Evolutionary conservation across 2,888 invertebrate genomes (phyloP), one percentile per base, ranked within the genome.

Genomic region (Heterodera filipjevi): DNA sequence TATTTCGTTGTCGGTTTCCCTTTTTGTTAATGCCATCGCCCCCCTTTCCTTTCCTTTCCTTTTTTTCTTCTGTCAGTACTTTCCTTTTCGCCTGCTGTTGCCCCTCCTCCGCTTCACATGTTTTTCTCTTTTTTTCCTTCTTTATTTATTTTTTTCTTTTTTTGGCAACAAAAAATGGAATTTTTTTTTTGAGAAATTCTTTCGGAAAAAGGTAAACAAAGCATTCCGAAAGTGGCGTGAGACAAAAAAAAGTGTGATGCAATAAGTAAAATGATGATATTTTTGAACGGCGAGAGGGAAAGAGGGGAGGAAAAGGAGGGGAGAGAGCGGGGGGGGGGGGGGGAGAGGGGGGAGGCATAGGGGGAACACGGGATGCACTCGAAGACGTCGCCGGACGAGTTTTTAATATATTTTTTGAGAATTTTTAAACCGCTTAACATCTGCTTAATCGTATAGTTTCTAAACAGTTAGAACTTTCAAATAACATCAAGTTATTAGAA

Each of bases 221-320:
- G 27, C 59, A 59, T 59, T 59, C 27, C n/a, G 59, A 59, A 59
- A 59, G 53, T 59, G 59, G 59, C 27, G 59, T 59, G 59, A 59
- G n/a, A 27, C 22, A 22, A 19, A 6, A 6, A 53, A 53, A 53
- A 22, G 39, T n/a, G n/a, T n/a, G n/a, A n/a, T n/a, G n/a, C n/a
- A 39, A 39, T 39, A 6, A 12, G 39, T 39, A 12, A 53, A 59
- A 12, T 59, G 59, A 59, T 59, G 59, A 27, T 8, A 53, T 59
- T 59, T 39, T 39, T 39, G 39, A 39, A 12, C 12, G 59, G 5
- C 59, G 59, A 8, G 59, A 22, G 59, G 46, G 46, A 16, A 16
- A 16, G 46, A 16, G 49, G 49, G 49, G 49, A 16, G 49, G 44
- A 12, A 12, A 12, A 12, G 5, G 49, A 16, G 14, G 49, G 49